Evolutionary conservation across 2,797 vertebrate genomes (phyloP).

Genomic region (Capromys pilorides): DNA sequence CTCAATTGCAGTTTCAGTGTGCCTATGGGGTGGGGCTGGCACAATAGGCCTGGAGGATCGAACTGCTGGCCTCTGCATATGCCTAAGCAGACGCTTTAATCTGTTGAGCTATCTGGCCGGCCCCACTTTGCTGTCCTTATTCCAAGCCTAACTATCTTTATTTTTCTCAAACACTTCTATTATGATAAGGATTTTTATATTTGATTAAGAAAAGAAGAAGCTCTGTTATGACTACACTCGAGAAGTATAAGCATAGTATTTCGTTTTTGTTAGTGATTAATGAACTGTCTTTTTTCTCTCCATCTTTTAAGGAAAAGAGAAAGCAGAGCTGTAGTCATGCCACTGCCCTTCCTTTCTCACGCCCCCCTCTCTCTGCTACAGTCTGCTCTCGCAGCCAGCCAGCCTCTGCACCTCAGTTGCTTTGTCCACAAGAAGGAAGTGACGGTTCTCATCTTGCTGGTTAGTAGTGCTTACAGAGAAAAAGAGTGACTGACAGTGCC

Average conservation of each 20-base stretch:
- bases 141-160: background rate
- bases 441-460: background rate
- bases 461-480: background rate
- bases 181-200: background rate
- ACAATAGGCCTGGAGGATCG: too few relatives aligned
- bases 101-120: too few relatives aligned
- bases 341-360: background rate
- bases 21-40: too few relatives aligned
- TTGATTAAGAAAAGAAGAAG: background rate
- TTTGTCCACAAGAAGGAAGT: background rate
- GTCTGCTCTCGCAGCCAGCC: background rate
- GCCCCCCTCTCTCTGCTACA: background rate
- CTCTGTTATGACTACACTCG: background rate
- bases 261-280: background rate
- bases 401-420: background rate
- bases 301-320: constrained; percentile 45
- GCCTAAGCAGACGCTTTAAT: too few relatives aligned
- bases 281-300: background rate
- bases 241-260: background rate
- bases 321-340: background rate
- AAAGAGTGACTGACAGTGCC: background rate
- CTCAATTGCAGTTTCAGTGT: too few relatives aligned
- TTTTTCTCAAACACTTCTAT: constrained; percentile 24
- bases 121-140: background rate
- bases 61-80: too few relatives aligned